Conservation (phyloP, 1,140 invertebrate species). For the Dendroctonus valens region DNA sequence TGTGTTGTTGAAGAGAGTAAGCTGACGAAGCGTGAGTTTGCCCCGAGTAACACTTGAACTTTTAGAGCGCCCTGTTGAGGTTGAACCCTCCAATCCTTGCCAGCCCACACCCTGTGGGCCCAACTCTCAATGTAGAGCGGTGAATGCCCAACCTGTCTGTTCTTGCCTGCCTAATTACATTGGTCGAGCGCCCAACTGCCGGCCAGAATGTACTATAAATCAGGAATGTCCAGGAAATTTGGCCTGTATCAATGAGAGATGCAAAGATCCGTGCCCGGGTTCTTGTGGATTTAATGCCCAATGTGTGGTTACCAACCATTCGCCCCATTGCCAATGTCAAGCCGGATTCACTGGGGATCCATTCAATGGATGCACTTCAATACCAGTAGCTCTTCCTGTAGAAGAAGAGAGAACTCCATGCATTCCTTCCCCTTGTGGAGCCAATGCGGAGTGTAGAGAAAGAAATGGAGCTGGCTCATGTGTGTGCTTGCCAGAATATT, state of each 20-base stretch:
- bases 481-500: slow-evolving; percentile 67
- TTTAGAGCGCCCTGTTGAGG: slow-evolving; percentile 51
- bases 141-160: slow-evolving; percentile 69
- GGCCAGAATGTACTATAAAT: slow-evolving; percentile 74
- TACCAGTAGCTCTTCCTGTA: slow-evolving; percentile 31
- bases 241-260: slow-evolving; percentile 74
- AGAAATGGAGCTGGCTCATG: slow-evolving; percentile 67
- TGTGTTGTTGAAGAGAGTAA: slow-evolving; percentile 64
- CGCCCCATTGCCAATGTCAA: slow-evolving; percentile 71
- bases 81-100: slow-evolving; percentile 61
- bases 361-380: slow-evolving; percentile 61
- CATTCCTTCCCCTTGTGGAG: slow-evolving; percentile 67
- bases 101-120: slow-evolving; percentile 77
- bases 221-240: slow-evolving; percentile 72
- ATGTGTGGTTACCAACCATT: slow-evolving; percentile 71
- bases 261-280: slow-evolving; percentile 74
- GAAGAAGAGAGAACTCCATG: slow-evolving; percentile 55
- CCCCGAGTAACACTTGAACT: slow-evolving; percentile 44
- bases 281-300: slow-evolving; percentile 70
- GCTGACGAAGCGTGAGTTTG: slow-evolving; percentile 13
- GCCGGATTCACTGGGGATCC: slow-evolving; percentile 74
- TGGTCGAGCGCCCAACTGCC: slow-evolving; percentile 72
- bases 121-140: slow-evolving; percentile 72
- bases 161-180: slow-evolving; percentile 71
- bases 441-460: slow-evolving; percentile 69